phyloP scores from a whole-genome alignment of 2,797 vertebrate species.

The Sphenodon punctatus region DNA sequence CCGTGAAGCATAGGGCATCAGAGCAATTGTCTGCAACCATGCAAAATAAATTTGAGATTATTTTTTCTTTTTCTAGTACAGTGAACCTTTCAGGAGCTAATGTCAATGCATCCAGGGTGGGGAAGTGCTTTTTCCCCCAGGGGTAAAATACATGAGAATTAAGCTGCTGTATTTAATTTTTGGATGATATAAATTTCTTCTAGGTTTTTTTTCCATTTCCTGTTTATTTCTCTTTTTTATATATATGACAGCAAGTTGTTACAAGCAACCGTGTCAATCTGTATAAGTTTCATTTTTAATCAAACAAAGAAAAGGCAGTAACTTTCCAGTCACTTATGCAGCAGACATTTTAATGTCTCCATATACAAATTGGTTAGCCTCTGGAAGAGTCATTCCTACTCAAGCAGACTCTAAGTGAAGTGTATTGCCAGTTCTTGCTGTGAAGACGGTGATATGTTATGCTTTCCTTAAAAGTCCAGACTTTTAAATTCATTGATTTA shows the following conservation, averaged over 20 bases:
- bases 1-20: constrained; percentile 25
- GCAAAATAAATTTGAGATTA: constrained; percentile 32
- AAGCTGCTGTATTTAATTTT: background rate
- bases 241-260: background rate
- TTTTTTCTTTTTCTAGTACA: background rate
- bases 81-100: constrained; percentile 16
- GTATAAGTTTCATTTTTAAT: background rate
- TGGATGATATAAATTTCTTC: background rate
- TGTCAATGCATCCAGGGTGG: rapidly evolving
- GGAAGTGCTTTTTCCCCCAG: background rate
- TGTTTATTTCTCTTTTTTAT: background rate
- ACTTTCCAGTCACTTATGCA: background rate
- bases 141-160: background rate
- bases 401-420: too few relatives aligned
- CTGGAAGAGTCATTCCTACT: rapidly evolving
- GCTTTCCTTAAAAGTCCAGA: too few relatives aligned
- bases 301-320: background rate
- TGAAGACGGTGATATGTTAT: too few relatives aligned
- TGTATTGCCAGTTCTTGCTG: too few relatives aligned
- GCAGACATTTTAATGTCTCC: background rate
- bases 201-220: background rate
- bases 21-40: constrained; percentile 23
- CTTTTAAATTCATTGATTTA: too few relatives aligned
- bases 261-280: background rate
- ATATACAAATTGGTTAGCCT: background rate